Base-by-base conservation (phyloP, 2,113 vertebrate genomes). In the Numenius arquata region DNA sequence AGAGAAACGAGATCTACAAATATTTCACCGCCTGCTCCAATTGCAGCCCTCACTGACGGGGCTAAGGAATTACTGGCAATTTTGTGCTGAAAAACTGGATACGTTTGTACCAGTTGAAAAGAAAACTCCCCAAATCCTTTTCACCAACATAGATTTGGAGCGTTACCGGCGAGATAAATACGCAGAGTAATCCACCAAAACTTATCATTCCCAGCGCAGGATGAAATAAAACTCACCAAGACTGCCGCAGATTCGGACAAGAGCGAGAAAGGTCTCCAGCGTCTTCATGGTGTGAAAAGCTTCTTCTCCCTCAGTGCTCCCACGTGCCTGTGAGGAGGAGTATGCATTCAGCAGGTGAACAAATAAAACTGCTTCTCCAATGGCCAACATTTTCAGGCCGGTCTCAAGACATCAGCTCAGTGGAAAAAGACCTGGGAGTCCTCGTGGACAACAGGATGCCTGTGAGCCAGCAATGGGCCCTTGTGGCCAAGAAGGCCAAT, bases 31-130 rank as follows among this genome's bases (percentile, higher is more conserved):
- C 18, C 38, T 52, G 38, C 29, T 82, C 13, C 62, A 68, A 10
- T 45, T 91, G 63, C 58, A 90, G 16, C 29, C 2, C 0, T 34
- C 55, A 34, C 40, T 11, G 52, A 27, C 1, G 10, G 38, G 30
- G 40, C 19, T 56, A 3, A 0, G 52, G n/a, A 85, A 72, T 9
- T 43, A 43, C 6, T 0, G 0, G 23, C 17, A 53, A 53, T 36
- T 89, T 30, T 26, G 21, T 62, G 38, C 23, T 63, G 36, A 58
- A 88, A 85, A 89, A 6, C 29, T 59, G 52, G 53, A 48, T 75
- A 87, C 7, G 13, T 47, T 75, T 62, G 47, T 47, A 75, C 29
- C 43, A 78, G 43, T 10, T 41, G 45, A 79, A 30, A 12, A 65
- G 53, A 74, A 71, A 76, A 66, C 36, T 48, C 18, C 48, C 16